phyloP scores from a whole-genome alignment of 2,113 vertebrate genomes.

The Otus sunia region DNA sequence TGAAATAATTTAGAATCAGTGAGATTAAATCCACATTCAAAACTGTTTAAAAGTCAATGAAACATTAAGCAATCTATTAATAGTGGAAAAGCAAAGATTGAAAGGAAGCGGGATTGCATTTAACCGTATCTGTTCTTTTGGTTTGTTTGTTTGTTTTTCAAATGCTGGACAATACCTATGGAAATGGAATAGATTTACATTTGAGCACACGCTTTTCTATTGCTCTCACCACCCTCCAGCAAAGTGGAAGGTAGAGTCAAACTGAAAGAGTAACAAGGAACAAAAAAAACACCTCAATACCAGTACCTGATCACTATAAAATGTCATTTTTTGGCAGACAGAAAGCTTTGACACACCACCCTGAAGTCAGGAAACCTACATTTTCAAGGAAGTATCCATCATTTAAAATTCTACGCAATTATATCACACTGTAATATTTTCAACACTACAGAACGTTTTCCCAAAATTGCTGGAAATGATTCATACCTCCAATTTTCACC shows the following conservation, averaged over 20 bases:
- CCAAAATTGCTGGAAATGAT: not conserved
- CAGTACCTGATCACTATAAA: not conserved
- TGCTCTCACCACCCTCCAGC: not conserved
- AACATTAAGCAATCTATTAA: not conserved
- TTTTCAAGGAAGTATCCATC: not conserved
- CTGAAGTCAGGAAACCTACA: not conserved
- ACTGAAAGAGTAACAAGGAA: not conserved
- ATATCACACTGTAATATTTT: not conserved
- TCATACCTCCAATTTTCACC: constrained; percentile 2
- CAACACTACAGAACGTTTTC: not conserved
- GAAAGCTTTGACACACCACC: not conserved
- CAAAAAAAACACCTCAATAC: not conserved
- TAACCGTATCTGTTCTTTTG: not conserved
- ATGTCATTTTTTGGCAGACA: not conserved
- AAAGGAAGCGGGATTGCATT: not conserved
- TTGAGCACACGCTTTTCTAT: not conserved
- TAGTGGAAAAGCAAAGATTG: not conserved
- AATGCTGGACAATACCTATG: not conserved
- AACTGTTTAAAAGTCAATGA: not conserved
- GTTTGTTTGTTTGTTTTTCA: not conserved
- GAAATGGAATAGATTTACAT: not conserved
- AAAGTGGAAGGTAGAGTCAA: not conserved
- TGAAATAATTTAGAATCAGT: not conserved
- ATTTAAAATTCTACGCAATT: constrained; percentile 29
- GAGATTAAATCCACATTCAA: not conserved